Percentiles rank a stretch among this genome's conserved stretches.
Conservation (phyloP, 2,888 invertebrate genomes). For the Morpho helenor region DNA sequence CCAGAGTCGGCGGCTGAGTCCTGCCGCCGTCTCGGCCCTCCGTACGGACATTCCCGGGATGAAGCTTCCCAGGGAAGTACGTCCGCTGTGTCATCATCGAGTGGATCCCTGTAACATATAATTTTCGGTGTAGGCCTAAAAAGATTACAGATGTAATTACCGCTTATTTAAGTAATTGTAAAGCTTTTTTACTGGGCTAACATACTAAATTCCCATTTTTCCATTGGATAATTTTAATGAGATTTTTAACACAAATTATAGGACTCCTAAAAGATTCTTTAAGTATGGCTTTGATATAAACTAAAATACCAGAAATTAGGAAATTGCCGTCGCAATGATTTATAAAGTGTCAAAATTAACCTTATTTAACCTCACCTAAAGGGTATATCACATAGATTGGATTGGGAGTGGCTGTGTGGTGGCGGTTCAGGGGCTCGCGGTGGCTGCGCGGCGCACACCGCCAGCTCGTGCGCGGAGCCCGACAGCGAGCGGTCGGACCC, state of each 20-base stretch:
- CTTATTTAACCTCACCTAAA: conserved; percentile 81
- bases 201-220: no score
- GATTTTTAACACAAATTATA: no score
- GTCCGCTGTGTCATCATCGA: conserved; percentile 59
- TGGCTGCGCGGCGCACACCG: conserved; percentile 82
- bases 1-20: conserved; percentile 85
- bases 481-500: conserved; percentile 92
- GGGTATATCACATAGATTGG: conserved; percentile 91
- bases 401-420: conserved; percentile 94
- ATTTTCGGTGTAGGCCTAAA: no score
- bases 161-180: no score
- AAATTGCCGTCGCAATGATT: no score
- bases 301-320: no score
- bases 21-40: conserved; percentile 74
- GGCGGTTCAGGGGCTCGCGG: conserved; percentile 84
- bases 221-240: no score
- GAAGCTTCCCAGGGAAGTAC: conserved; percentile 60
- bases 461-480: conserved; percentile 90
- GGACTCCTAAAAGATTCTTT: no score
- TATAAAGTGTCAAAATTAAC: no score
- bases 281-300: no score
- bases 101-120: conserved; percentile 48
- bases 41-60: conserved; percentile 50
- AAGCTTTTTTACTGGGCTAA: no score
- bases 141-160: no score